A percentile compares a stretch with the other conserved stretches of the same genome.
These are phyloP conservation scores for Himalopsyche phryganea DNA, from an alignment of 1,140 invertebrate species.

Conservation along the genomic window DNA sequence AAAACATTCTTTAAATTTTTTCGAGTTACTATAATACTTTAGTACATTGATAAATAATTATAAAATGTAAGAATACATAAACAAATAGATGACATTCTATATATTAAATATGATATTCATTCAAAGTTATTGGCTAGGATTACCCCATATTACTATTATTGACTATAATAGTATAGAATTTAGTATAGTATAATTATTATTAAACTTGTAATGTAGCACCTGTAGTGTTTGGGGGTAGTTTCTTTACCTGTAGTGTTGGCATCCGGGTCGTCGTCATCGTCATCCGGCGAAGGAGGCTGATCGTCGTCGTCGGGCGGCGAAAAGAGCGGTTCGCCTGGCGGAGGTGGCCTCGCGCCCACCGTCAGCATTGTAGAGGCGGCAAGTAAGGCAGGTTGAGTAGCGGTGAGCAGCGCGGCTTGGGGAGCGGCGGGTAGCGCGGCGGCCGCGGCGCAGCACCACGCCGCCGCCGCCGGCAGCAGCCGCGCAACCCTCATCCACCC, in stretches of 20 bases:
- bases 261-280: constrained; percentile 11
- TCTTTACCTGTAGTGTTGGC: constrained; percentile 13
- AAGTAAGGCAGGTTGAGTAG: not conserved
- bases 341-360: not conserved
- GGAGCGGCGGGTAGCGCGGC: constrained; percentile 8
- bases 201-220: too few relatives aligned
- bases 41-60: too few relatives aligned
- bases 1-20: too few relatives aligned
- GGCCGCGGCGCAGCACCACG: constrained; percentile 8
- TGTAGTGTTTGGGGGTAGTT: too few relatives aligned
- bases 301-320: constrained; percentile 12
- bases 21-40: too few relatives aligned
- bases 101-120: too few relatives aligned
- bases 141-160: too few relatives aligned
- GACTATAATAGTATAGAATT: too few relatives aligned
- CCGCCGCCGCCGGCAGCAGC: constrained; percentile 13
- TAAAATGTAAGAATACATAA: too few relatives aligned
- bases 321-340: not conserved
- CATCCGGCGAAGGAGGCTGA: constrained; percentile 8
- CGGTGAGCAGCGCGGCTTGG: not conserved
- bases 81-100: too few relatives aligned
- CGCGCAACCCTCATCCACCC: constrained; percentile 7
- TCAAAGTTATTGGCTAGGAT: too few relatives aligned
- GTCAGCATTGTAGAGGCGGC: not conserved
- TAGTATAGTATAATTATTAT: too few relatives aligned